Evolutionary conservation across 2,113 vertebrate genomes (phyloP).

Genomic region (Fregetta grallaria): DNA sequence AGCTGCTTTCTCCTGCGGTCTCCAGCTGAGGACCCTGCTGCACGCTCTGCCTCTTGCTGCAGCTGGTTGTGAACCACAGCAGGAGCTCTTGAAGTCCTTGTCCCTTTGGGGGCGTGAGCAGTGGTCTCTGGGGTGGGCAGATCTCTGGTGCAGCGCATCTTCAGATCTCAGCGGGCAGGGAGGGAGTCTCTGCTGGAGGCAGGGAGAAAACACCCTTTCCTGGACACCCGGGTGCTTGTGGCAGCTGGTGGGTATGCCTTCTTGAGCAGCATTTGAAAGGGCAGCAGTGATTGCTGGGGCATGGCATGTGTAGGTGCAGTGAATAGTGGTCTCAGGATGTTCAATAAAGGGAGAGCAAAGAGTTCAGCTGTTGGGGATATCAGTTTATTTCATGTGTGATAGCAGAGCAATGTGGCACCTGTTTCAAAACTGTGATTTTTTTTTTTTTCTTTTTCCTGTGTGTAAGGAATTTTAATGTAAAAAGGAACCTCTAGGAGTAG

Average conservation of each 20-base stretch:
- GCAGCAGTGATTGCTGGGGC: not conserved
- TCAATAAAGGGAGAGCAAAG: not conserved
- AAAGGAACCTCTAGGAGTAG: not conserved
- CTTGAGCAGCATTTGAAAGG: not conserved
- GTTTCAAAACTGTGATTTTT: not conserved
- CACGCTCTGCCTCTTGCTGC: not conserved
- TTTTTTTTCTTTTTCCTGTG: accelerated
- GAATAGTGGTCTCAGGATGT: not conserved
- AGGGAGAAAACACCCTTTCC: not conserved
- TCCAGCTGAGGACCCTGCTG: not conserved
- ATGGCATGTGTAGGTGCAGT: accelerated
- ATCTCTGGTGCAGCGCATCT: not conserved
- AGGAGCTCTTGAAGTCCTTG: not conserved
- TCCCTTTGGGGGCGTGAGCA: accelerated
- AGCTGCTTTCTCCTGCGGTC: accelerated
- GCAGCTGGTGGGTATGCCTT: accelerated
- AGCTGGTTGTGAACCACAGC: not conserved
- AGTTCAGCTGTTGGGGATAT: not conserved
- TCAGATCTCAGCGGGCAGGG: not conserved
- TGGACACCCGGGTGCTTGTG: accelerated
- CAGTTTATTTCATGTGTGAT: not conserved
- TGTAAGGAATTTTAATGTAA: not conserved
- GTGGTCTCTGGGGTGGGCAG: not conserved
- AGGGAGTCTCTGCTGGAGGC: not conserved
- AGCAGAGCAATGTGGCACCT: not conserved